phyloP scores from a whole-genome alignment of 2,888 invertebrate genomes.

The Microchrysa polita region DNA sequence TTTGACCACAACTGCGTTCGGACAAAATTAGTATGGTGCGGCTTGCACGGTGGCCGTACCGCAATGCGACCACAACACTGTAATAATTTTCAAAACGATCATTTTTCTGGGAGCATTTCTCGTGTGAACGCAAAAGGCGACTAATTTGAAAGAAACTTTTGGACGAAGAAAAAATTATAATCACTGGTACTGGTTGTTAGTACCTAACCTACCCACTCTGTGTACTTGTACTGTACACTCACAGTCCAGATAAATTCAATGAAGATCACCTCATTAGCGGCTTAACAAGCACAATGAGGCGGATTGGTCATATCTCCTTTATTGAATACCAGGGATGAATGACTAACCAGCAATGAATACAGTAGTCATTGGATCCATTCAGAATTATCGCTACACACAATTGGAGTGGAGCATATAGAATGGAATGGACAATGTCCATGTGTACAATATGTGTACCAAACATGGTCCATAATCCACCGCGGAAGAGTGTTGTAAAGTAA shows the following conservation, averaged over 20 bases:
- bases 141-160: not conserved
- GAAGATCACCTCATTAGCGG: slow-evolving; percentile 41
- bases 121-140: slow-evolving; percentile 22
- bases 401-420: slow-evolving; percentile 3
- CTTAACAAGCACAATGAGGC: slow-evolving; percentile 29
- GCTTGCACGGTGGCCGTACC: slow-evolving; percentile 30
- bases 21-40: slow-evolving; percentile 3
- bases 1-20: slow-evolving; percentile 12
- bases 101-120: slow-evolving; percentile 40
- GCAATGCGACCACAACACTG: no score
- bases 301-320: slow-evolving; percentile 32
- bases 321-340: slow-evolving; percentile 21
- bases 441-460: slow-evolving; percentile 15
- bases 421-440: not conserved
- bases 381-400: slow-evolving; percentile 7
- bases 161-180: no score
- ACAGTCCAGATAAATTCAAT: slow-evolving; percentile 32
- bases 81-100: slow-evolving; percentile 16
- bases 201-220: not conserved
- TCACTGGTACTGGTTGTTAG: no score
- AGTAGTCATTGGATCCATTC: slow-evolving; percentile 22
- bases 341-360: slow-evolving; percentile 19
- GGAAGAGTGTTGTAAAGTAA: slow-evolving; percentile 2
- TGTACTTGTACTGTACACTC: slow-evolving; percentile 19
- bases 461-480: slow-evolving; percentile 33